Base-by-base conservation (phyloP, 35 echinoderm and acorn worm genomes). In the Chiridota heheva region DNA sequence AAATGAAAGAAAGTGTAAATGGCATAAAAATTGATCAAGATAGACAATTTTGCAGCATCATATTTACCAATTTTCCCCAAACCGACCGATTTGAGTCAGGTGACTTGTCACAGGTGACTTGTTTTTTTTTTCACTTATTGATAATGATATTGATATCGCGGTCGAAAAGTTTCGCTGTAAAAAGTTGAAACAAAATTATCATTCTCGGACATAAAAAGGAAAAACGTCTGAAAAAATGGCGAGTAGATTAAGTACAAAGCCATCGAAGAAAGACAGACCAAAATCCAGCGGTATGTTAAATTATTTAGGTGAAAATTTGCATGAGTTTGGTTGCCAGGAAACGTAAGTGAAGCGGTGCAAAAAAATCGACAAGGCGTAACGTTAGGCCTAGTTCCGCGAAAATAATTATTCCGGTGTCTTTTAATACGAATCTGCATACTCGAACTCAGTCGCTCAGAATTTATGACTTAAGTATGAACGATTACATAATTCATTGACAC, bases 181-280 rank as follows among this genome's bases (percentile, higher is more conserved):
- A n/a, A n/a, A n/a, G n/a, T n/a, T n/a, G n/a, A n/a, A n/a, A n/a
- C n/a, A n/a, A n/a, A n/a, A n/a, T n/a, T n/a, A n/a, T n/a, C n/a
- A n/a, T n/a, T n/a, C n/a, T n/a, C n/a, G n/a, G n/a, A n/a, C n/a
- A n/a, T n/a, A n/a, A n/a, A n/a, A n/a, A n/a, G n/a, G n/a, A n/a
- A n/a, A n/a, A n/a, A n/a, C n/a, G n/a, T n/a, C n/a, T 17, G n/a
- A 38, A 37, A 85, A 48, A 62, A 93, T 93, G 90, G 88, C 69
- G 42, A 93, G 84, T 57, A 93, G 85, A 83, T 44, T 93, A 35
- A 88, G 77, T 39, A 88, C 69, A 71, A 93, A 93, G 34, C 76
- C 90, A 15, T 93, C 90, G 20, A 87, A 80, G 67, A 93, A 88
- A 62, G 90, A 93, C 31, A 87, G 90, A 43, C 90, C 90, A 66